Percentiles rank a stretch among this genome's conserved stretches.
These are phyloP conservation scores for Mycalesis mineus DNA, from an alignment of 2,888 invertebrate genomes.

Conservation along the genomic window DNA sequence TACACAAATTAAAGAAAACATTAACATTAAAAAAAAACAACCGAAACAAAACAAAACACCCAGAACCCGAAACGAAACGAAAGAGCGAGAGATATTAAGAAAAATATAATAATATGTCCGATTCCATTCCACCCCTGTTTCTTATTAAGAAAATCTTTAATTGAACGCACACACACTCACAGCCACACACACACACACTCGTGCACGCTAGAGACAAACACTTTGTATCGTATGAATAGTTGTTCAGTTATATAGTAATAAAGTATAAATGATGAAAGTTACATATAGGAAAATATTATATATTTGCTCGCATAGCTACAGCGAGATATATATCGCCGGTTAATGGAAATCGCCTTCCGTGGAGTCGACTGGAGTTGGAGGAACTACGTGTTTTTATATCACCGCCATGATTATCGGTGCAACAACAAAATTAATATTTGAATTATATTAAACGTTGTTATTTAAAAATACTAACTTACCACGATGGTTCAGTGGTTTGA, in stretches of 20 bases:
- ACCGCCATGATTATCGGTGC: too few species aligned
- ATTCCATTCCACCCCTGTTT: slow-evolving; percentile 33
- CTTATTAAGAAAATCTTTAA: slow-evolving; percentile 73
- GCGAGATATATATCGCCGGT: slow-evolving; percentile 60
- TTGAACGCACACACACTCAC: slow-evolving; percentile 51
- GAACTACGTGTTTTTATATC: too few species aligned
- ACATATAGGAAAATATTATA: slow-evolving; percentile 78
- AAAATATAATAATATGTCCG: slow-evolving; percentile 29
- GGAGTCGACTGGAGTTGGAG: slow-evolving; percentile 38
- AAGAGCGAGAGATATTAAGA: slow-evolving; percentile 17
- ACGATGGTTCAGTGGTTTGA: too few species aligned
- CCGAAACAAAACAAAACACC: neutral
- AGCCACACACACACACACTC: slow-evolving; percentile 37
- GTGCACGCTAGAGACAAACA: slow-evolving; percentile 44
- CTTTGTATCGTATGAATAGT: slow-evolving; percentile 59
- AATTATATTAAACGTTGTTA: too few species aligned
- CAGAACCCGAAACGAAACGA: neutral
- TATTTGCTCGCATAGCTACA: slow-evolving; percentile 72
- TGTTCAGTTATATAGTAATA: slow-evolving; percentile 70
- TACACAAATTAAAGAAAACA: too few species aligned
- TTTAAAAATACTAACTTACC: too few species aligned
- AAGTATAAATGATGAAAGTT: slow-evolving; percentile 78
- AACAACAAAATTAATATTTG: too few species aligned
- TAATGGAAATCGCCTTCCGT: slow-evolving; percentile 32
- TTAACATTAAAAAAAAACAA: too few species aligned